Evolutionary conservation across 2,113 vertebrate species (phyloP).

Genomic region (Tricholaema leucomelas): DNA sequence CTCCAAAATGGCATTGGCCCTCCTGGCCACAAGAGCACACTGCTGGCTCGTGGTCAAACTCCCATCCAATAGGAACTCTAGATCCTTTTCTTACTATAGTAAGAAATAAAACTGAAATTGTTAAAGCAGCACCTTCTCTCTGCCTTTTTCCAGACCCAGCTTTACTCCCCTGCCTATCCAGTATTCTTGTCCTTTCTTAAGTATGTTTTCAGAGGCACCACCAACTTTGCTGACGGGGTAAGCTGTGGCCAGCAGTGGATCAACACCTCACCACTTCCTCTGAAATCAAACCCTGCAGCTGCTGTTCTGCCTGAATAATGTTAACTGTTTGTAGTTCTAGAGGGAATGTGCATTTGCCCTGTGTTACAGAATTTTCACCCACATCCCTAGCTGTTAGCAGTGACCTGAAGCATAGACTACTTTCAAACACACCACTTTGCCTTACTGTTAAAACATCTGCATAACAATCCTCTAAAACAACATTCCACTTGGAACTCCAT

Average conservation of each 20-base stretch:
- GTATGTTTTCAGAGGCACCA: neutral
- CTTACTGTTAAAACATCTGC: neutral
- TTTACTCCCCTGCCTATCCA: neutral
- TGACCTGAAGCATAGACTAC: neutral
- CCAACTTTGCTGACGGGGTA: neutral
- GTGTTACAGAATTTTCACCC: neutral
- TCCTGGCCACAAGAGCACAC: too few species aligned
- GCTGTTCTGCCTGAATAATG: neutral
- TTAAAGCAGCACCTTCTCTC: neutral
- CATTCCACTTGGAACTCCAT: neutral
- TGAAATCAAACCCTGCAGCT: too few species aligned
- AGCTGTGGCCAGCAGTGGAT: neutral
- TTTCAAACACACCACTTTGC: neutral
- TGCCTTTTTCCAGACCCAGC: neutral
- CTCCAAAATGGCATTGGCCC: too few species aligned
- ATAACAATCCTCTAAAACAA: neutral
- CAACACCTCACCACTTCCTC: neutral
- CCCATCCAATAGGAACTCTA: too few species aligned
- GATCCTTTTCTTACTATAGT: too few species aligned
- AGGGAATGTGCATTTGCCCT: fast-evolving
- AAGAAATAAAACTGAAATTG: neutral
- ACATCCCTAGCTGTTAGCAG: neutral
- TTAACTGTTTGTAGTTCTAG: neutral
- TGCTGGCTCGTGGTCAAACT: too few species aligned
- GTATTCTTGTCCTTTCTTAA: neutral